Percentiles rank a stretch among this genome's conserved stretches.
phyloP scores from a whole-genome alignment of 1,140 invertebrate genomes.

The Kradibia gibbosae region DNA sequence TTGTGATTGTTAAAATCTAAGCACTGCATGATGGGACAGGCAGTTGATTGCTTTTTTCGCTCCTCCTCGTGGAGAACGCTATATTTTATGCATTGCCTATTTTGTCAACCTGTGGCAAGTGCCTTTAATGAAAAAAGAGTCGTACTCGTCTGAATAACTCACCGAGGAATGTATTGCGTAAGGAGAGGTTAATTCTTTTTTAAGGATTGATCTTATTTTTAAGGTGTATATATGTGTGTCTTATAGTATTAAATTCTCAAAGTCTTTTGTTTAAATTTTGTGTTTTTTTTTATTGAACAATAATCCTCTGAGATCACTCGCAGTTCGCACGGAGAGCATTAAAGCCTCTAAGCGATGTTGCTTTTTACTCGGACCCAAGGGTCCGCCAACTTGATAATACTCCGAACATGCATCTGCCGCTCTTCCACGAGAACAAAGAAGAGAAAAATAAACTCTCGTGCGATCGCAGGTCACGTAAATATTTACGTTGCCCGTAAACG shows the following conservation, averaged over 20 bases:
- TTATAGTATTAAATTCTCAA: constrained; percentile 39
- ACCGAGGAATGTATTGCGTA: constrained; percentile 2
- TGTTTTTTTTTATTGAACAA: constrained; percentile 4
- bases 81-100: constrained; percentile 15
- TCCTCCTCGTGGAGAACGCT: background rate
- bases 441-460: background rate
- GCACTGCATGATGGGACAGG: background rate
- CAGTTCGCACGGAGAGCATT: background rate
- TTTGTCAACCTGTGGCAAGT: background rate
- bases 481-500: background rate
- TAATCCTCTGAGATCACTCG: background rate
- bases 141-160: background rate
- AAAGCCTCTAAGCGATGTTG: too few relatives aligned
- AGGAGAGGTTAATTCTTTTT: background rate
- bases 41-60: constrained; percentile 4
- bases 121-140: too few relatives aligned
- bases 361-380: too few relatives aligned
- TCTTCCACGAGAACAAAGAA: background rate
- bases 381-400: background rate
- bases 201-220: constrained; percentile 8
- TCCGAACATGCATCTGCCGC: background rate
- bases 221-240: constrained; percentile 35
- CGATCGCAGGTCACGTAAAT: constrained; percentile 23
- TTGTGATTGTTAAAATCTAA: constrained; percentile 14
- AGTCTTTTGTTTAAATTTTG: constrained; percentile 24